Conservation (phyloP, 2,888 invertebrate species). For the Clanis bilineata region DNA sequence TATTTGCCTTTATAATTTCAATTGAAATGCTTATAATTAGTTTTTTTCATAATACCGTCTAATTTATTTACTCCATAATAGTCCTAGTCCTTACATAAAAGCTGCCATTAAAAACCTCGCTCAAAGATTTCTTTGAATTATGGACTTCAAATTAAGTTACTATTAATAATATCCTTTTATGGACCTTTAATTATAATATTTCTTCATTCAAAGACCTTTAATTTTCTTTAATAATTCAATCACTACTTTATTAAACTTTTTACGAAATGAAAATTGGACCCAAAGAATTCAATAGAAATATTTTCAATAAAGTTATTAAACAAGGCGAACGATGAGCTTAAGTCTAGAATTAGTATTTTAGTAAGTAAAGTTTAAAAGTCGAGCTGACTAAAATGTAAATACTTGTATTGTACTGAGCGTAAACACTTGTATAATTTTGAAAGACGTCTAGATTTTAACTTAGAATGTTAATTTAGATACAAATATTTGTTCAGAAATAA, state of each 20-base stretch:
- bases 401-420: background rate
- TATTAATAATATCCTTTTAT: too few relatives aligned
- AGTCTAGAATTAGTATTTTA: background rate
- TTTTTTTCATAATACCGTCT: too few relatives aligned
- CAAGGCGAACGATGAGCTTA: background rate
- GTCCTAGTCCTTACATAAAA: too few relatives aligned
- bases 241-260: background rate
- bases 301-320: conserved; percentile 6
- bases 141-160: too few relatives aligned
- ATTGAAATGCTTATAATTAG: too few relatives aligned
- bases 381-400: background rate
- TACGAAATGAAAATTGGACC: background rate
- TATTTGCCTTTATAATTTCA: too few relatives aligned
- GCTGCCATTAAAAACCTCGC: too few relatives aligned
- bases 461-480: background rate
- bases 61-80: too few relatives aligned
- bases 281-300: background rate
- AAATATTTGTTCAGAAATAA: background rate
- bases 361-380: conserved; percentile 3
- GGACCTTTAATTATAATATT: too few relatives aligned
- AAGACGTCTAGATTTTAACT: background rate
- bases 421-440: conserved; percentile 1
- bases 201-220: background rate
- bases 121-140: background rate
- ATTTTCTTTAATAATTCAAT: too few relatives aligned